These are phyloP conservation scores for Listronotus oregonensis DNA, from an alignment of 1,140 invertebrate genomes.

Conservation along the genomic window DNA sequence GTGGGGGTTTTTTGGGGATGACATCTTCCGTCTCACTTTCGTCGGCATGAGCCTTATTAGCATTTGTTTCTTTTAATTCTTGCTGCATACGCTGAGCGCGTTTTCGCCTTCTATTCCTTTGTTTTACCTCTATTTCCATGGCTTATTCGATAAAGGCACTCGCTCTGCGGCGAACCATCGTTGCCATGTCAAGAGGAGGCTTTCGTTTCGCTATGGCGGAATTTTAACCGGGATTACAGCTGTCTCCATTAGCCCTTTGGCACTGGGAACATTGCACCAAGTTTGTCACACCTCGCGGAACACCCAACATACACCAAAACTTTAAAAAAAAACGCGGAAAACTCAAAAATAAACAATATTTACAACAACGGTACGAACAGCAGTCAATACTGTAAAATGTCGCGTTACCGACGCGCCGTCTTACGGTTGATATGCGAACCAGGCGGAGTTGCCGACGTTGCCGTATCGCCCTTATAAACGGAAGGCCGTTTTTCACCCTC, in stretches of 20 bases:
- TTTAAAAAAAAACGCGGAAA: constrained; percentile 50
- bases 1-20: constrained; percentile 63
- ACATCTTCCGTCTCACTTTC: constrained; percentile 71
- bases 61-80: constrained; percentile 67
- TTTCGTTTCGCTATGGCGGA: constrained; percentile 54
- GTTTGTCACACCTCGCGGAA: constrained; percentile 39
- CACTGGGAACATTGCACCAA: constrained; percentile 59
- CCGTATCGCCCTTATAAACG: constrained; percentile 8
- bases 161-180: constrained; percentile 47
- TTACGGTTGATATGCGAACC: constrained; percentile 43
- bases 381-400: constrained; percentile 69
- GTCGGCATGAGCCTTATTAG: constrained; percentile 64
- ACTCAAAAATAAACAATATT: constrained; percentile 60
- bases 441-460: constrained; percentile 43
- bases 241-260: constrained; percentile 47
- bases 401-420: constrained; percentile 49
- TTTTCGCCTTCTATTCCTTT: constrained; percentile 83
- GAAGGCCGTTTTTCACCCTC: constrained; percentile 10
- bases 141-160: constrained; percentile 57
- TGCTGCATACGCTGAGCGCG: constrained; percentile 83
- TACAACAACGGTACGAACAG: constrained; percentile 60
- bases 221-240: constrained; percentile 50
- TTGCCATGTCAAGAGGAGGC: constrained; percentile 45
- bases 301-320: constrained; percentile 48
- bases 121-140: constrained; percentile 82